Evolutionary conservation across 1,140 invertebrate species (phyloP), one percentile per base, ranked within the genome.

Genomic region (Diorhabda elongata): DNA sequence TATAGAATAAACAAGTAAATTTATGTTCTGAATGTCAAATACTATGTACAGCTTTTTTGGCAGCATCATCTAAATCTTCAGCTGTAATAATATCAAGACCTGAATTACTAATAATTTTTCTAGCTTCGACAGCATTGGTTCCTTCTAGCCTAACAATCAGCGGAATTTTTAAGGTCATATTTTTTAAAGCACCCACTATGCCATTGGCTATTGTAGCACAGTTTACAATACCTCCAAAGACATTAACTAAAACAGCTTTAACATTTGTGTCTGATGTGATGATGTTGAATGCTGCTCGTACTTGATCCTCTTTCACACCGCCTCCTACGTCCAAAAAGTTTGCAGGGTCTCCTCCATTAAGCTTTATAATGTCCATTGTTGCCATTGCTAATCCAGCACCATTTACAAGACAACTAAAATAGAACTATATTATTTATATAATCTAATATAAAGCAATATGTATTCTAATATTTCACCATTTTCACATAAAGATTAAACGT

Each of bases 201-300:
- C 98, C 98, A 77, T 91, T 94, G 3, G 98, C 97, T 80, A 99
- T 94, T 4, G 91, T 98, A 2, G 90, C 94, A 86, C 98, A 99
- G 83, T 99, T 98, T 0, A 99, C 97, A 80, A 99, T 99, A 73
- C 98, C 98, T 70, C 96, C 98, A 86, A 99, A 99, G 3, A 99
- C 96, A 84, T 99, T 99, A 0, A 99, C 96, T 65, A 99, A 87
- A 74, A 99, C 93, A 3, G 92, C 91, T 84, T 97, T 96, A 0
- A 99, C 97, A 81, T 92, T 93, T n/a, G 89, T 86, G 84, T 95
- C 92, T 78, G 85, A 83, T 74, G 95, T 96, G 72, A 99, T 91
- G 59, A 99, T 95, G 82, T 94, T 93, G 82, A 98, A 96, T 63
- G 97, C 97, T 79, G 97, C 94, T 76, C 93, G 92, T 6, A 99